Evolutionary conservation across 1,140 invertebrate genomes (phyloP).

Genomic region (Latrodectus geometricus): DNA sequence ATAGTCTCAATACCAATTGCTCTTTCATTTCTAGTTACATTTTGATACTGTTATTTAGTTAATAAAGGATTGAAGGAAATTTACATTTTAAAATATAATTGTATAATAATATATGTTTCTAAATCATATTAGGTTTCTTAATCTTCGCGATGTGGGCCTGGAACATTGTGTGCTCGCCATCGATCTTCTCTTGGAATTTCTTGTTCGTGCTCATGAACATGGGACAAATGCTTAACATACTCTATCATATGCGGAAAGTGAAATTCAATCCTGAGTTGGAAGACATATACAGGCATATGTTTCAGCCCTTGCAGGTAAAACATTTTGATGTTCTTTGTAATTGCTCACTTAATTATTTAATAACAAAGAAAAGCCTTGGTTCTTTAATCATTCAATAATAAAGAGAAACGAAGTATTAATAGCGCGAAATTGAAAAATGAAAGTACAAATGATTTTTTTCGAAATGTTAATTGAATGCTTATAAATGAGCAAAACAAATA

Average conservation of each 20-base stretch:
- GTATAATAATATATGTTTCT: background rate
- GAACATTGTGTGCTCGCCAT: slow-evolving; percentile 88
- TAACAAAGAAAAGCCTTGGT: too few relatives aligned
- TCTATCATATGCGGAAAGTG: slow-evolving; percentile 86
- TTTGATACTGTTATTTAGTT: too few relatives aligned
- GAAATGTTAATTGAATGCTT: too few relatives aligned
- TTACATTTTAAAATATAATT: background rate
- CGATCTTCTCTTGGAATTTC: slow-evolving; percentile 91
- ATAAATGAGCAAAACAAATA: too few relatives aligned
- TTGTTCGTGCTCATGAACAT: slow-evolving; percentile 86
- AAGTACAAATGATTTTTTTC: too few relatives aligned
- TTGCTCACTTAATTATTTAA: too few relatives aligned
- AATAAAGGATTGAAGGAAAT: background rate
- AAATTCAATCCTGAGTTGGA: slow-evolving; percentile 87
- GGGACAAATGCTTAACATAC: slow-evolving; percentile 80
- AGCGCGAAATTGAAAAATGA: too few relatives aligned
- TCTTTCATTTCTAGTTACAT: too few relatives aligned
- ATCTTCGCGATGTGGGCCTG: slow-evolving; percentile 88
- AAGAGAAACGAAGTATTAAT: too few relatives aligned
- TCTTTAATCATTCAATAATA: too few relatives aligned
- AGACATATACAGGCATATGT: slow-evolving; percentile 84
- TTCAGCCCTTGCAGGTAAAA: slow-evolving; percentile 84
- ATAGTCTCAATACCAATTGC: too few relatives aligned
- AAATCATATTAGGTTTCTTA: slow-evolving; percentile 77
- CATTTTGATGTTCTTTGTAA: slow-evolving; percentile 53